Conservation (phyloP, 2,113 vertebrate genomes). For the Phyllostomus hastatus region DNA sequence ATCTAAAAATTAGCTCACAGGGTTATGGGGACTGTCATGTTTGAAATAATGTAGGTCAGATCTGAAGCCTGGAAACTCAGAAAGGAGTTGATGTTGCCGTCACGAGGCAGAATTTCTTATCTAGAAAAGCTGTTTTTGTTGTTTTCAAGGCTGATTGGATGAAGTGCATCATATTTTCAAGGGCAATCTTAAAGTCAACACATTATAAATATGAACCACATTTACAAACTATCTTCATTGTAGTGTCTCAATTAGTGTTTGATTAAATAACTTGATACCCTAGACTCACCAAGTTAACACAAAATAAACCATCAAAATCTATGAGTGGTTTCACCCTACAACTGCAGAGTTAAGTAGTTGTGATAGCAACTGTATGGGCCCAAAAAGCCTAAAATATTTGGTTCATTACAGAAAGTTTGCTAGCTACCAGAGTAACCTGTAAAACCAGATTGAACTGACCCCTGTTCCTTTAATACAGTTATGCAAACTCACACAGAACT, state of each 20-base stretch:
- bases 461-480: background rate
- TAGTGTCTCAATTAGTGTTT: background rate
- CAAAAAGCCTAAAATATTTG: slow-evolving; percentile 6
- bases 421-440: background rate
- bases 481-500: background rate
- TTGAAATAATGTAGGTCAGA: background rate
- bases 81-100: background rate
- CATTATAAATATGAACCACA: background rate
- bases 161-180: background rate
- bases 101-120: background rate
- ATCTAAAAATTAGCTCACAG: background rate
- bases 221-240: background rate
- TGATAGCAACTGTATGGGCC: background rate
- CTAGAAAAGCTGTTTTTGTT: background rate
- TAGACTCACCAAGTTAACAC: background rate
- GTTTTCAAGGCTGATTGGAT: background rate
- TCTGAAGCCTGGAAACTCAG: background rate
- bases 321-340: background rate
- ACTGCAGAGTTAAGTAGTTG: background rate
- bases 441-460: background rate
- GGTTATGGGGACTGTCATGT: background rate
- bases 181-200: background rate
- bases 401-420: background rate
- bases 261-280: background rate
- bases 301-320: background rate